These are phyloP conservation scores for Columba guinea DNA, from an alignment of 2,797 vertebrate genomes.

Conservation along the genomic window DNA sequence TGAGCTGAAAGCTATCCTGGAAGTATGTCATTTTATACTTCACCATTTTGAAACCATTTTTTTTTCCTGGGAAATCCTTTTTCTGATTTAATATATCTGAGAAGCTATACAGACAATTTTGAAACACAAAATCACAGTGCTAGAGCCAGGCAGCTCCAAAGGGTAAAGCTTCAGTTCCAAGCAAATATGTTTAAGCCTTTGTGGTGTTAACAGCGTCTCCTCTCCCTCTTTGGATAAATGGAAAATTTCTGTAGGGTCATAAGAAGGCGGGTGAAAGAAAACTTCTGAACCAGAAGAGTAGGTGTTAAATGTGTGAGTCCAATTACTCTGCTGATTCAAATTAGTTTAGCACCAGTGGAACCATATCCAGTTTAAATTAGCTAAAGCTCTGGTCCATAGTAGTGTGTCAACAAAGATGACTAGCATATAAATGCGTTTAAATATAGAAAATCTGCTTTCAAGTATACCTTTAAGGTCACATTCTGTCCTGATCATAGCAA, in stretches of 20 bases:
- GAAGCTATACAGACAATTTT: background rate
- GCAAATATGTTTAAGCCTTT: conserved; percentile 30
- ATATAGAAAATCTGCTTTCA: conserved; percentile 12
- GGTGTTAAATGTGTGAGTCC: background rate
- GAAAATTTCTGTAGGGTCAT: conserved; percentile 29
- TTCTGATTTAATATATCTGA: conserved; percentile 20
- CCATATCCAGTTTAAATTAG: conserved; percentile 27
- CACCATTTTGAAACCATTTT: background rate
- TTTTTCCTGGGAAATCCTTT: background rate
- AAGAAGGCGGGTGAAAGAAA: conserved; percentile 44
- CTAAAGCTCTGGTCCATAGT: background rate
- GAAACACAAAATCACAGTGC: background rate
- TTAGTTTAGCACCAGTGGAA: conserved; percentile 14
- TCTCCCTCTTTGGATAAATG: background rate
- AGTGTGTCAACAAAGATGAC: background rate
- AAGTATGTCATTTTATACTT: conserved; percentile 42
- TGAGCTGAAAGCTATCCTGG: conserved; percentile 44
- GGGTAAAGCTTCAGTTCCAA: conserved; percentile 15
- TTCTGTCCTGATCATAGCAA: background rate
- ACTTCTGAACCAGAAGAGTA: conserved; percentile 43
- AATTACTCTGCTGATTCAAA: conserved; percentile 46
- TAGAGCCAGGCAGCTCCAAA: conserved; percentile 3
- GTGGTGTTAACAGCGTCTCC: conserved; percentile 6
- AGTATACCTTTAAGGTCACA: background rate
- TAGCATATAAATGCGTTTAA: background rate